Evolutionary conservation across 2,888 invertebrate genomes (phyloP).

Genomic region (Campoplex nolae): DNA sequence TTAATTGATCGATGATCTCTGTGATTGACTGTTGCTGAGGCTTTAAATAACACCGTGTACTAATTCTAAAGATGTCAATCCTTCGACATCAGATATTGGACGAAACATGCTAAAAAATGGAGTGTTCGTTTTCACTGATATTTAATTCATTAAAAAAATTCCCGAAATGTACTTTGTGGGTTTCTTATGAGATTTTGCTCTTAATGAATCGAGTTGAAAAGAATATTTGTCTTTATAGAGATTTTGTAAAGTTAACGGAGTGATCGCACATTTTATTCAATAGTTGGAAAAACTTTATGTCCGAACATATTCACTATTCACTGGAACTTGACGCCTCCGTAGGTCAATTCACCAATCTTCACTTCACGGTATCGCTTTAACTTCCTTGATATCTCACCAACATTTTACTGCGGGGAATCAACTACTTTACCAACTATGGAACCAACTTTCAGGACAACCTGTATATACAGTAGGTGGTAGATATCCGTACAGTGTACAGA

Average conservation of each 20-base stretch:
- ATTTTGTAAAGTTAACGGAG: too few relatives aligned
- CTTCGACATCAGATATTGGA: too few relatives aligned
- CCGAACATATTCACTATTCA: too few relatives aligned
- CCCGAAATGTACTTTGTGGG: too few relatives aligned
- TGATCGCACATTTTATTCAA: too few relatives aligned
- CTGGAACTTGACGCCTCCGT: neutral
- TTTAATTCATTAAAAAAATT: too few relatives aligned
- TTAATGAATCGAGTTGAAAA: too few relatives aligned
- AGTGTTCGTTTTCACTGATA: too few relatives aligned
- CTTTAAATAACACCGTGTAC: neutral
- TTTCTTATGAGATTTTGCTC: too few relatives aligned
- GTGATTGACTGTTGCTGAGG: neutral
- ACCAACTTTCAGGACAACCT: neutral
- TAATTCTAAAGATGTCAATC: neutral
- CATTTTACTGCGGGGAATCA: neutral
- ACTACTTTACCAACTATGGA: neutral
- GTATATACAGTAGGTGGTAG: slow-evolving; percentile 5
- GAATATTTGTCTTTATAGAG: too few relatives aligned
- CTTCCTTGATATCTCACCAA: neutral
- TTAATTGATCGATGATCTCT: neutral
- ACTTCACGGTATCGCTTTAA: neutral
- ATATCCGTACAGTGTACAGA: slow-evolving; percentile 4
- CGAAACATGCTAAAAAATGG: too few relatives aligned
- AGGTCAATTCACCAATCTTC: neutral
- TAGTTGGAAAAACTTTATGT: too few relatives aligned